phyloP scores from a whole-genome alignment of 1,140 invertebrate species.

The Drosophila kanapiae region DNA sequence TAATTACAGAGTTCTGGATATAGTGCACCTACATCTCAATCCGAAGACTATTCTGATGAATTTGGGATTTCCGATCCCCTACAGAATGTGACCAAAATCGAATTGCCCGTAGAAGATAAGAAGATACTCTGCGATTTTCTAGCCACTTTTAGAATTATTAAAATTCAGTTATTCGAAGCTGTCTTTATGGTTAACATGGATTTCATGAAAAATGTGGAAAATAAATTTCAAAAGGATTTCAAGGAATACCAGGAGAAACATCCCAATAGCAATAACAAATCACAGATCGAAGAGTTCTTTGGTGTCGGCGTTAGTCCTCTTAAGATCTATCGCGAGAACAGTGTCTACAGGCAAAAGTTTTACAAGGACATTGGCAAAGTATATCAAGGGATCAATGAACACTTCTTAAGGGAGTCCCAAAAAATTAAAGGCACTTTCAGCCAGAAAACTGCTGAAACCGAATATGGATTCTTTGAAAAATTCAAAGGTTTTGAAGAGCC shows the following conservation, averaged over 20 bases:
- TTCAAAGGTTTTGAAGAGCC: background rate
- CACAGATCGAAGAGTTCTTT: background rate
- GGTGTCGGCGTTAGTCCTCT: background rate
- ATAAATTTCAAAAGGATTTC: background rate
- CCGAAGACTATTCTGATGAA: background rate
- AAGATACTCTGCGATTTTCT: background rate
- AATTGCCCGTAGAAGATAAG: background rate
- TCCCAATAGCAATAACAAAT: background rate
- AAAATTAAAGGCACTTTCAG: background rate
- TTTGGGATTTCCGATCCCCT: rapidly evolving
- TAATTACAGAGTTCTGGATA: background rate
- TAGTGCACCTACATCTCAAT: background rate
- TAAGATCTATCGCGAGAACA: background rate
- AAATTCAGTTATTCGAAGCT: background rate
- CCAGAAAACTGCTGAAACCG: background rate
- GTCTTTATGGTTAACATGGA: background rate
- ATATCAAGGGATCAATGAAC: background rate
- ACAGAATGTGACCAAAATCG: background rate
- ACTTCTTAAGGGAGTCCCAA: background rate
- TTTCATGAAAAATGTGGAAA: background rate
- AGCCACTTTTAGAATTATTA: background rate
- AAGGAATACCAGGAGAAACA: background rate
- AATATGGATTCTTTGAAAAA: background rate
- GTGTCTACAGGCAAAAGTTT: background rate
- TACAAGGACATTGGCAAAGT: background rate